Evolutionary conservation across 2,888 invertebrate genomes (phyloP).

Genomic region (Eupithecia subfuscata): DNA sequence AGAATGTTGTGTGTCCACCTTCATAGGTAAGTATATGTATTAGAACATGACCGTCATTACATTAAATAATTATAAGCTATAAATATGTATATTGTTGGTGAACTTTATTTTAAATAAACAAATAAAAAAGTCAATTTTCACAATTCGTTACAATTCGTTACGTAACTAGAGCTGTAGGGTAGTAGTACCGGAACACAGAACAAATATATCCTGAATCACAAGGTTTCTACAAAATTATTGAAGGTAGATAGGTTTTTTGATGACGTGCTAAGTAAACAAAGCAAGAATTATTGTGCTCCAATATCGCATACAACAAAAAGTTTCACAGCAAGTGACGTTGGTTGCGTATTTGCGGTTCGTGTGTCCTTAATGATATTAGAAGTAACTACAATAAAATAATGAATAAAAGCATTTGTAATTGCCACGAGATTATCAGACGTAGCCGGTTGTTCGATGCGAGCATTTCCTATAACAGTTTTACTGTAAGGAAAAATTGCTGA

Average conservation of each 20-base stretch:
- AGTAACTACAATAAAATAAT: constrained; percentile 25
- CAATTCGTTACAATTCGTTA: not conserved
- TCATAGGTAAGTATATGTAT: no score
- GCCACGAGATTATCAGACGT: constrained; percentile 48
- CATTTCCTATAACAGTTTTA: constrained; percentile 37
- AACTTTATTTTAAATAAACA: no score
- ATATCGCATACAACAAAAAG: not conserved
- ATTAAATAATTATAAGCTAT: no score
- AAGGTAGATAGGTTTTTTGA: constrained; percentile 18
- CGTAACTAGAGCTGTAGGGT: not conserved
- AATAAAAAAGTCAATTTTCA: not conserved
- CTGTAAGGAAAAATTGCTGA: constrained; percentile 23
- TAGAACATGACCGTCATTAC: no score
- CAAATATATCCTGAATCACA: no score
- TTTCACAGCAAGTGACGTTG: constrained; percentile 7
- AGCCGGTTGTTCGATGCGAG: constrained; percentile 38
- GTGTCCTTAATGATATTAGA: constrained; percentile 4
- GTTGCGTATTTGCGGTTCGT: constrained; percentile 27
- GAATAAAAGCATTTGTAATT: constrained; percentile 48
- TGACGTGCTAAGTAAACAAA: constrained; percentile 17
- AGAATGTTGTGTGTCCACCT: no score
- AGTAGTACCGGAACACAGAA: no score
- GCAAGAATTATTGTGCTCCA: not conserved
- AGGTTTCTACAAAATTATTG: not conserved
- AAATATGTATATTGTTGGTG: no score